Evolutionary conservation across 2,888 invertebrate species (phyloP), one percentile per base, ranked within the genome.

Genomic region (Lysandra coridon): DNA sequence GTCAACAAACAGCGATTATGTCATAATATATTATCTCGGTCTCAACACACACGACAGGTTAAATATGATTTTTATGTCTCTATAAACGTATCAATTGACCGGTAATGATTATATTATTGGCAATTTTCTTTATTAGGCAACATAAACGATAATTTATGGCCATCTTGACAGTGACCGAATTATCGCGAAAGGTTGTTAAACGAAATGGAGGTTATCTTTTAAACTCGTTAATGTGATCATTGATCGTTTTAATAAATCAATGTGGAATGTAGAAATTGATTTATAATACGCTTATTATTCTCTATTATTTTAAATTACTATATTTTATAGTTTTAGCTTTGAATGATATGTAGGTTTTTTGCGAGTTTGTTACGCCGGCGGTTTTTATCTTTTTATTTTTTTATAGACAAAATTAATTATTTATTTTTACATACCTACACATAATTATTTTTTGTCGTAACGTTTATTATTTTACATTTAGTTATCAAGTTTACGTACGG

Each of bases 111-210:
- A 75, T 76, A 76, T 76, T 76, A 76, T 76, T 53, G 76, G 76
- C 37, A 76, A 76, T 76, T 76, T 53, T 76, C 76, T 76, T 76
- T 57, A 76, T 57, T 76, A 57, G 57, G 76, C 53, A 76, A 76
- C 53, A 75, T 75, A 53, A 76, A 53, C 57, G 76, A 33, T 57
- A 53, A 76, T 76, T 76, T 76, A 57, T 76, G 76, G 53, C 76
- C 76, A 57, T 76, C 76, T 76, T 76, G 57, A 57, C 76, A 76
- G 76, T 76, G 76, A 76, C 76, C 76, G 76, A 76, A 76, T 76
- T 76, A 76, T 57, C 76, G 12, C 53, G 30, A 76, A 76, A 76
- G 76, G 76, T 76, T 76, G 53, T 76, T 76, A 76, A 57, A 76
- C 76, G 30, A 49, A 49, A 49, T 75, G 49, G 49, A 75, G 75